Percentiles rank a stretch among this genome's conserved stretches.
Evolutionary conservation across 2,797 vertebrate species (phyloP).

Genomic region (Lacerta bilineata): DNA sequence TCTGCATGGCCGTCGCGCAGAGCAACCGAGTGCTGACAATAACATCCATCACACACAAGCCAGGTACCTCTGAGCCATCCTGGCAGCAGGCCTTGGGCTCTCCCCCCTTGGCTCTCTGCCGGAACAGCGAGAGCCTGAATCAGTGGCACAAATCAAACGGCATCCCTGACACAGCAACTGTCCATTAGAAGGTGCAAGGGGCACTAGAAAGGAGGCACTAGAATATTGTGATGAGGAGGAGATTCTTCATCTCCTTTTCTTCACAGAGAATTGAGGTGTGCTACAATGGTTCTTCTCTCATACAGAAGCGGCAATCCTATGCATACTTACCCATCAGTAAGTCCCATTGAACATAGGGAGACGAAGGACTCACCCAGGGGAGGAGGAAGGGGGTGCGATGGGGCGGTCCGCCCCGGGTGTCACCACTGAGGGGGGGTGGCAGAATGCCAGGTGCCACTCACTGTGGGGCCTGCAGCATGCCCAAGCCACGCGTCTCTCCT

Average conservation of each 20-base stretch:
- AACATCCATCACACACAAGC: slow-evolving; percentile 14
- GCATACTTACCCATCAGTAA: not conserved
- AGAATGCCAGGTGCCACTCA: no score
- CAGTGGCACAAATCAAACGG: not conserved
- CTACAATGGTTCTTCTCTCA: no score
- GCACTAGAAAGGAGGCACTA: not conserved
- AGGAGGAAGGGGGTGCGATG: no score
- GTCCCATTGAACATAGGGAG: not conserved
- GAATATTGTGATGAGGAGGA: not conserved
- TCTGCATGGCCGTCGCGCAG: not conserved
- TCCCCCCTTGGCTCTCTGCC: slow-evolving; percentile 9
- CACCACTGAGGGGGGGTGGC: no score
- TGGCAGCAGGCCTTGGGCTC: slow-evolving; percentile 25
- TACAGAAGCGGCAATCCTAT: not conserved
- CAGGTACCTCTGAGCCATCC: slow-evolving; percentile 8
- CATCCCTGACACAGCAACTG: not conserved
- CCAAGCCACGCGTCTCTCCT: no score
- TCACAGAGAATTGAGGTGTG: not conserved
- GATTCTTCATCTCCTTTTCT: not conserved
- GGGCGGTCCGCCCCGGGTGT: no score
- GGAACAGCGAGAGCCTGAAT: slow-evolving; percentile 4
- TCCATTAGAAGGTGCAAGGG: not conserved
- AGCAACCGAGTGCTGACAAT: not conserved
- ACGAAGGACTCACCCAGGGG: no score
- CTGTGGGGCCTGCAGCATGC: no score